These are phyloP conservation scores for Heteromurus nitidus DNA, from an alignment of 2,888 invertebrate genomes.

Conservation along the genomic window DNA sequence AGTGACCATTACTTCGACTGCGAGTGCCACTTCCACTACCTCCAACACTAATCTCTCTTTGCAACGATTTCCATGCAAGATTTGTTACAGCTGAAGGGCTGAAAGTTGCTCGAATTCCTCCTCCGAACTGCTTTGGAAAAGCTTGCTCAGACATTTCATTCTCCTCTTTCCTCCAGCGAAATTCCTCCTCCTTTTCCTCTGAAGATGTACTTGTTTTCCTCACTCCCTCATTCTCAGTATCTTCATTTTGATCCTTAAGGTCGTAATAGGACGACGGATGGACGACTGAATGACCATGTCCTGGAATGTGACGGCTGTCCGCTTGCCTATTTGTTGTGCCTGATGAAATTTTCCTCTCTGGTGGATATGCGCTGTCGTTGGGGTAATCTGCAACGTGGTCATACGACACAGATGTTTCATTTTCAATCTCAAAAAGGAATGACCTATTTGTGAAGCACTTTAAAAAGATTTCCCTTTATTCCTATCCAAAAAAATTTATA, in stretches of 20 bases:
- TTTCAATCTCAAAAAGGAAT: constrained; percentile 20
- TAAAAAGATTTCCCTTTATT: constrained; percentile 16
- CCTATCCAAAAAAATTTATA: constrained; percentile 11
- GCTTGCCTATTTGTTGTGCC: constrained; percentile 43
- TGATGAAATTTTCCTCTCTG: constrained; percentile 49
- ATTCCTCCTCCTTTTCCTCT: constrained; percentile 11
- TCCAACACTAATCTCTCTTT: constrained; percentile 26
- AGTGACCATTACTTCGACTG: constrained; percentile 25
- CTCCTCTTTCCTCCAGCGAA: constrained; percentile 48
- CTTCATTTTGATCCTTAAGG: constrained; percentile 34
- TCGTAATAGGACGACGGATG: constrained; percentile 30
- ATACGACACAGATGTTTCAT: constrained; percentile 46
- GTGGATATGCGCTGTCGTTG: constrained; percentile 17
- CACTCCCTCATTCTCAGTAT: constrained; percentile 18
- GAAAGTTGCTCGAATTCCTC: constrained; percentile 29
- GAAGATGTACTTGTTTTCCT: constrained; percentile 20
- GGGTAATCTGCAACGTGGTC: constrained; percentile 52
- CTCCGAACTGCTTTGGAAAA: constrained; percentile 21
- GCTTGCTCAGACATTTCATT: constrained; percentile 55
- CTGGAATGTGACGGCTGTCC: constrained; percentile 57
- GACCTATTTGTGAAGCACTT: constrained; percentile 14
- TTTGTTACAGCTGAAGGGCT: constrained; percentile 54
- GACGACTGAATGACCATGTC: constrained; percentile 35
- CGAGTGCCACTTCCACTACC: background rate
- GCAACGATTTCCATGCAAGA: constrained; percentile 58